A percentile compares a stretch with the other conserved stretches of the same genome.
Evolutionary conservation across 37 sponge, comb jelly and placozoan genomes (phyloP).

Genomic region (Cladorhizidae sp.): DNA sequence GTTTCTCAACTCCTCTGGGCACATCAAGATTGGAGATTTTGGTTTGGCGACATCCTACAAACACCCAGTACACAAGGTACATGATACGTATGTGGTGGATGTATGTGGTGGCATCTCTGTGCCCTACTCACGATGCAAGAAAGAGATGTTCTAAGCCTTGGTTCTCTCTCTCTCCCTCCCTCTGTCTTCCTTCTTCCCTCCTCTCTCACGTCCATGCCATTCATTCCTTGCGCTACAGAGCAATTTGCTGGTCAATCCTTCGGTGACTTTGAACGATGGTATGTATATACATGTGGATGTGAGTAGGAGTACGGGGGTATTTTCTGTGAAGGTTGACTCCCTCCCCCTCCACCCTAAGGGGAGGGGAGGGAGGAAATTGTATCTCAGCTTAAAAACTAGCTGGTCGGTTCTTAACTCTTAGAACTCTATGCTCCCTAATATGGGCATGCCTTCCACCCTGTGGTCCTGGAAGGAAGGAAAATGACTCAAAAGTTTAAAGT

Average conservation of each 20-base stretch:
- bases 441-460: too few species aligned
- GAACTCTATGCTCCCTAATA: too few species aligned
- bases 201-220: not conserved
- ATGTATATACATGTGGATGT: too few species aligned
- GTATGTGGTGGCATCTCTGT: not conserved
- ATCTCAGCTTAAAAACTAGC: too few species aligned
- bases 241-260: not conserved
- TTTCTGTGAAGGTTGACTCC: too few species aligned
- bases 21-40: constrained; percentile 98
- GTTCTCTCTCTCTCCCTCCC: not conserved
- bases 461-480: too few species aligned
- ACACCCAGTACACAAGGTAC: constrained; percentile 36
- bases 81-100: not conserved
- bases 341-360: too few species aligned
- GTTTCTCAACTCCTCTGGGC: constrained; percentile 88
- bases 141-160: too few species aligned
- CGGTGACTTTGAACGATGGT: not conserved
- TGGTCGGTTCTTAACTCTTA: too few species aligned
- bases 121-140: not conserved
- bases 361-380: too few species aligned
- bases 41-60: constrained; percentile 88
- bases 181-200: not conserved
- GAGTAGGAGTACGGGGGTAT: too few species aligned
- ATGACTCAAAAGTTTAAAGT: too few species aligned
- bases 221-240: not conserved